Evolutionary conservation across 2,888 invertebrate species (phyloP), one percentile per base, ranked within the genome.

Genomic region (Marronus borbonicus): DNA sequence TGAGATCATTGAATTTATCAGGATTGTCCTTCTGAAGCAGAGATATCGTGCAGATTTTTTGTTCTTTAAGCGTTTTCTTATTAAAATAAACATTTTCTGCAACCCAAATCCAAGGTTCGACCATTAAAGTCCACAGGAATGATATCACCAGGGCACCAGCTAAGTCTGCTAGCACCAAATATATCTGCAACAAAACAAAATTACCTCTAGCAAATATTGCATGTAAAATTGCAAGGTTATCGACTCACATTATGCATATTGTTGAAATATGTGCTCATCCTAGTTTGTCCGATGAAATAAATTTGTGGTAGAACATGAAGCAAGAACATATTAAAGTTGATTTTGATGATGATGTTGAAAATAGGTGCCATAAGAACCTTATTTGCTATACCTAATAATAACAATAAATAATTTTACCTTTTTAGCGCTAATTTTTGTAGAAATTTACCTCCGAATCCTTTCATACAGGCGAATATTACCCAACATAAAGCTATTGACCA

Each of bases 371-470:
- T 77, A 28, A 80, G 12, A 49, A 80, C 62, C 28, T 66, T 60
- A 39, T 76, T 77, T 7, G 72, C 74, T n/a, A 77, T 1, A 39
- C 79, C 79, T 79, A 49, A 24, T 68, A 78, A 17, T 24, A 64
- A 39, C 7, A 64, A 70, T n/a, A 12, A 62, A 62, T n/a, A 44
- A 28, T 55, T 24, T n/a, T 4, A 17, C 5, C 0, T 36, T 36
- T 36, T 12, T 49, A 14, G 1, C 5, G 31, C 31, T 36, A 58
- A 58, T 58, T 58, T 58, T 52, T 58, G 20, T 58, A 2, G 20
- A 58, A 20, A 17, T 14, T n/a, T 79, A 81, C 81, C 81, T 75
- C 81, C 81, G 64, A 77, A 80, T 65, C 81, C 81, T 75, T 77
- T 77, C 4, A 70, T 72, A 62, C 80, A 80, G 28, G 81, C 81